Conservation (phyloP, 2,113 vertebrate genomes). For the Puma concolor region DNA sequence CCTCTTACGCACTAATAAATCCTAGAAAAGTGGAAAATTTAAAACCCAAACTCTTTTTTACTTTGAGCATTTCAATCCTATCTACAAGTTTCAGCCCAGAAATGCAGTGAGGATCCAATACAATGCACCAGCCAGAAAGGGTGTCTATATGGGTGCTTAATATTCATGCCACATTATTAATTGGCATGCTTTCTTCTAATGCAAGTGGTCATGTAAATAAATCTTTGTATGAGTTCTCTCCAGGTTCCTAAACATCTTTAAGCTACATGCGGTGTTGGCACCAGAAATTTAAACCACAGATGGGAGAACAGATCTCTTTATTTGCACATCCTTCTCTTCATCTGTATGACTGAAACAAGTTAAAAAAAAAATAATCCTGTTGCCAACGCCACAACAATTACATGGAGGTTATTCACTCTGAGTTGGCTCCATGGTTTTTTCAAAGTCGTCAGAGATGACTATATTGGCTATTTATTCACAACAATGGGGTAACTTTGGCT, state of each 20-base stretch:
- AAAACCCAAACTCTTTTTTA: slow-evolving; percentile 1
- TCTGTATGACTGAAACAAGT: slow-evolving; percentile 82
- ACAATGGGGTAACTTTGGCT: neutral
- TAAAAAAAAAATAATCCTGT: slow-evolving; percentile 65
- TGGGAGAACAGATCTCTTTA: slow-evolving; percentile 88
- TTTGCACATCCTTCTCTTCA: slow-evolving; percentile 87
- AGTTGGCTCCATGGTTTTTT: slow-evolving; percentile 71
- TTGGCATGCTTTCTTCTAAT: slow-evolving; percentile 20
- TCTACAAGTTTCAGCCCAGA: slow-evolving; percentile 39
- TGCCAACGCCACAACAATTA: slow-evolving; percentile 83
- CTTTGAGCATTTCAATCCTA: slow-evolving; percentile 51
- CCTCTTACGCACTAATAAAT: neutral
- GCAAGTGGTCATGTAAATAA: slow-evolving; percentile 64
- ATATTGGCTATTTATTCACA: slow-evolving; percentile 65
- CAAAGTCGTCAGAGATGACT: slow-evolving; percentile 74
- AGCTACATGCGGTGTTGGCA: slow-evolving; percentile 82
- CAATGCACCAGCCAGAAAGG: slow-evolving; percentile 51
- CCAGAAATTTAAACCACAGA: slow-evolving; percentile 86
- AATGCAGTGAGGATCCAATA: neutral
- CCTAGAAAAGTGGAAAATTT: slow-evolving; percentile 1
- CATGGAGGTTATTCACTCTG: slow-evolving; percentile 78
- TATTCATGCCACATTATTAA: slow-evolving; percentile 60
- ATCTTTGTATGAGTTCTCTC: slow-evolving; percentile 59
- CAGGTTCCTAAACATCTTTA: slow-evolving; percentile 84
- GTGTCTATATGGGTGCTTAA: neutral